A percentile compares a stretch with the other conserved stretches of the same genome.
These are phyloP conservation scores for Grantiella picta DNA, from an alignment of 2,113 vertebrate genomes.

Conservation along the genomic window DNA sequence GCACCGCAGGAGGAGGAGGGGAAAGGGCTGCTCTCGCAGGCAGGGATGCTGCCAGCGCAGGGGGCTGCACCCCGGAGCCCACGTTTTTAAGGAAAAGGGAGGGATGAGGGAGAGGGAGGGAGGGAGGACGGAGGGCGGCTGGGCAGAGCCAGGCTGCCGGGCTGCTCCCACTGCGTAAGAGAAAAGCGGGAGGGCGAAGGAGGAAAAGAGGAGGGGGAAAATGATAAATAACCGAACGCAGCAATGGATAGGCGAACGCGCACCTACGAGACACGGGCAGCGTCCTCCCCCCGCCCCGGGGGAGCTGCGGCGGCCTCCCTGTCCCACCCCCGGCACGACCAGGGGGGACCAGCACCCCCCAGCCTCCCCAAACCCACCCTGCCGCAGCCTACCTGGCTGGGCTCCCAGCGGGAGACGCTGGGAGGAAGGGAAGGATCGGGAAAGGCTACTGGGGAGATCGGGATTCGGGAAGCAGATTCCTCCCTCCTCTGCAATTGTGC, in stretches of 20 bases:
- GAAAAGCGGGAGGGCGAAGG: neutral
- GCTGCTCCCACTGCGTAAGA: conserved; percentile 47
- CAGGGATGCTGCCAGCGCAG: conserved; percentile 14
- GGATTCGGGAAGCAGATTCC: neutral
- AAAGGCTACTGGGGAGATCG: neutral
- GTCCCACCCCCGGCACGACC: neutral
- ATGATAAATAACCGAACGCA: neutral
- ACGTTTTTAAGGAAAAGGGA: conserved; percentile 52
- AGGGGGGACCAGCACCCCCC: neutral
- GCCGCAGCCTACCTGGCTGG: neutral
- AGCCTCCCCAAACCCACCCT: neutral
- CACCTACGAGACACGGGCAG: neutral
- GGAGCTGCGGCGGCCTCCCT: neutral
- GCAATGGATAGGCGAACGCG: neutral
- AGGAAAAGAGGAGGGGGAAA: neutral
- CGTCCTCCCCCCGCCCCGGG: neutral
- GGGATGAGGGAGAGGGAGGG: neutral
- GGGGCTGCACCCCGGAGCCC: neutral
- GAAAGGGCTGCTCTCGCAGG: neutral
- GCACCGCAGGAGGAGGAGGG: neutral
- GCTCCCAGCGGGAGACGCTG: neutral
- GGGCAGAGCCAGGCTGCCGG: conserved; percentile 49
- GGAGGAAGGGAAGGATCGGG: neutral
- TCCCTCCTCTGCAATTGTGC: neutral
- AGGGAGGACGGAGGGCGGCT: conserved; percentile 21